Conservation (phyloP, 2,888 invertebrate genomes). For the Bimastos eiseni region DNA sequence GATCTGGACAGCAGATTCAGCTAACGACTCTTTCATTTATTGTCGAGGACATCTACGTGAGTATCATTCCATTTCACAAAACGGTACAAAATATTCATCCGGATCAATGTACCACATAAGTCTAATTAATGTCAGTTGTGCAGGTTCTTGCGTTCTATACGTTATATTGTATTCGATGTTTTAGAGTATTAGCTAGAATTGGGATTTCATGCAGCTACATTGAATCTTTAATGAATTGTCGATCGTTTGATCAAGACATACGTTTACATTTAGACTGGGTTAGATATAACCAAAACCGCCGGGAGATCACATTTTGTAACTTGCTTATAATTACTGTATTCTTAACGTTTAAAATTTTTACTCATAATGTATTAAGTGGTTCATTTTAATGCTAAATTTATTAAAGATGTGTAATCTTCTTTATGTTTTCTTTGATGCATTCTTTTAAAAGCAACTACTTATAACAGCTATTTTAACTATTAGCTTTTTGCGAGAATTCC, state of each 20-base stretch:
- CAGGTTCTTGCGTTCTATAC: too few species aligned
- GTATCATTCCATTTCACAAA: not conserved
- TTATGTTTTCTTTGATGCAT: not conserved
- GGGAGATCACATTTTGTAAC: too few species aligned
- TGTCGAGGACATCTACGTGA: slow-evolving; percentile 21
- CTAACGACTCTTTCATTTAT: slow-evolving; percentile 16
- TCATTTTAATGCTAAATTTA: not conserved
- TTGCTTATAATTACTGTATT: too few species aligned
- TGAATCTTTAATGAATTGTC: not conserved
- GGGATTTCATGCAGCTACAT: too few species aligned
- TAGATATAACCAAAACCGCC: too few species aligned
- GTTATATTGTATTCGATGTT: not conserved
- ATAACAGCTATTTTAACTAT: not conserved
- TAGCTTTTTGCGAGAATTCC: not conserved
- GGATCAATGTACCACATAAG: too few species aligned
- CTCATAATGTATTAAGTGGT: too few species aligned
- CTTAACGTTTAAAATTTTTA: too few species aligned
- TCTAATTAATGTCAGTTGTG: too few species aligned
- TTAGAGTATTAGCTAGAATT: too few species aligned
- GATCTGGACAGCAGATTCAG: slow-evolving; percentile 22
- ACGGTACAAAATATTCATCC: too few species aligned
- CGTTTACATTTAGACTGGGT: not conserved
- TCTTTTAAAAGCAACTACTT: not conserved
- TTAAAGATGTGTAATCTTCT: not conserved
- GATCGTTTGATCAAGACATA: not conserved